Conservation (phyloP, 2,888 invertebrate species). For the Drosophila bunnanda region DNA sequence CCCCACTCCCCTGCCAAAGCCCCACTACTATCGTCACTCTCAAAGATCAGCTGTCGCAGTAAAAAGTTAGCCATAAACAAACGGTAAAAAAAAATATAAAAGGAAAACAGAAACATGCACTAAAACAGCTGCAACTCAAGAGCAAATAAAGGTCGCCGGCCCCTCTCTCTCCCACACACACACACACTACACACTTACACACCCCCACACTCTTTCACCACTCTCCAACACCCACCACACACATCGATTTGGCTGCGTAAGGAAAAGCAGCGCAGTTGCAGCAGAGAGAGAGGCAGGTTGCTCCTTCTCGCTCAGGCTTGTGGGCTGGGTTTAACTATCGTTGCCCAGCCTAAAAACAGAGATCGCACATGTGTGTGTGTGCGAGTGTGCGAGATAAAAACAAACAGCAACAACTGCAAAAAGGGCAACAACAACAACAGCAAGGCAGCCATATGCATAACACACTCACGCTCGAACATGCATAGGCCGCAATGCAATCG, state of each 20-base stretch:
- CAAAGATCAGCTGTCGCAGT: conserved; percentile 37
- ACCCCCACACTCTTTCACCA: not conserved
- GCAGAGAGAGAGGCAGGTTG: conserved; percentile 52
- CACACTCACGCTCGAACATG: conserved; percentile 29
- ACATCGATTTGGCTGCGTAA: conserved; percentile 60
- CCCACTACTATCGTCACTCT: not conserved
- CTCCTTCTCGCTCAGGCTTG: conserved; percentile 42
- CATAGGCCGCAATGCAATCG: conserved; percentile 41
- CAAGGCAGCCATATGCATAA: conserved; percentile 29
- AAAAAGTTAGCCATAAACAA: conserved; percentile 25
- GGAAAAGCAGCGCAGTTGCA: conserved; percentile 54
- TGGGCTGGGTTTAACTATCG: conserved; percentile 72
- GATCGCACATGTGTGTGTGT: conserved; percentile 54
- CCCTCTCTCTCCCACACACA: not conserved
- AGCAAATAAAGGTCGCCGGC: conserved; percentile 75
- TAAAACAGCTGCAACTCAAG: conserved; percentile 60
- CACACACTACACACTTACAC: no score
- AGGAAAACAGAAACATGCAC: conserved; percentile 15
- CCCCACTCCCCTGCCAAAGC: no score
- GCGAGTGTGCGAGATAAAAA: conserved; percentile 40
- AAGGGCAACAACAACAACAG: conserved; percentile 33
- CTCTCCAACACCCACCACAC: conserved; percentile 8
- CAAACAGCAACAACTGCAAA: conserved; percentile 43
- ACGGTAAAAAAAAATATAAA: conserved; percentile 8
- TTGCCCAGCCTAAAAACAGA: conserved; percentile 78